Evolutionary conservation across 2,888 invertebrate species (phyloP), one percentile per base, ranked within the genome.

Genomic region (Dioctria rufipes): DNA sequence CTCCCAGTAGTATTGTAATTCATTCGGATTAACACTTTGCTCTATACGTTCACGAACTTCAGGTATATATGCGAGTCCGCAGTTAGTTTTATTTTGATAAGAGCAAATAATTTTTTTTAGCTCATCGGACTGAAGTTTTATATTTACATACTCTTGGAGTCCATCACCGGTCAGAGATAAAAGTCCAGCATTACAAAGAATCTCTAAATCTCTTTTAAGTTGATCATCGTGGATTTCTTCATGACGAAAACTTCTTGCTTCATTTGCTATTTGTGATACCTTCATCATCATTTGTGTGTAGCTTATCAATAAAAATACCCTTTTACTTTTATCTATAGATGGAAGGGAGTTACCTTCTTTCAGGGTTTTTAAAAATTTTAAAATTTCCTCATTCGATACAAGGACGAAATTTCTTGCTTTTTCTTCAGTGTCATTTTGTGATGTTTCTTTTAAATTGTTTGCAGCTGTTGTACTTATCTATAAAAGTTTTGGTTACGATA

Each of bases 201-300:
- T 37, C n/a, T 75, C 40, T 58, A 75, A 4, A 42, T 75, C 39
- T 13, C 60, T 80, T 71, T 84, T 87, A 0, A 86, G 81, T 54
- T 86, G 85, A 3, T 80, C 40, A 83, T 85, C 84, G 0, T 82
- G 81, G 5, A 87, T 83, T 66, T 83, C 84, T 51, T 42, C 83
- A 39, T 85, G 67, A 69, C 87, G 83, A 37, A 85, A 88, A 91
- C 91, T 83, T 88, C 88, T 88, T 90, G 82, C 93, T 92, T 65
- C 93, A 91, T 73, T 93, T 83, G 83, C 90, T 86, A 88, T 37
- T 25, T 25, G 25, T 25, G 25, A 25, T 25, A 25, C 25, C 25
- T 25, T 25, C 25, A 25, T 25, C 25, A 25, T 25, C 25, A 25
- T 25, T 25, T 25, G 25, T 25, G 25, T 25, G 37, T 63, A 4